Evolutionary conservation across 2,113 vertebrate genomes (phyloP).

Genomic region (Herpetotheres cachinnans): DNA sequence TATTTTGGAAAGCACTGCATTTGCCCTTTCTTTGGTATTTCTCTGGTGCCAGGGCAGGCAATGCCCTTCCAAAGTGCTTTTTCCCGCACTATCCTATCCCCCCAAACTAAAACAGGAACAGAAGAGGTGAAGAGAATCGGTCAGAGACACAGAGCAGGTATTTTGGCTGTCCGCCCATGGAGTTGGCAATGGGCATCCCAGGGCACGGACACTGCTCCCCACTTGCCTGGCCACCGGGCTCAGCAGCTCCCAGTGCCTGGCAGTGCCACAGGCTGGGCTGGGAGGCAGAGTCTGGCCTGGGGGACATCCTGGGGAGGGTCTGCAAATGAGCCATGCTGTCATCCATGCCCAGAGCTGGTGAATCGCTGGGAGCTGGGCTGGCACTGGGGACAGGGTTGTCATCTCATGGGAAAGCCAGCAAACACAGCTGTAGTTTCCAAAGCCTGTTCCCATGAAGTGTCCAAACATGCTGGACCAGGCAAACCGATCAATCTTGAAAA

Average conservation of each 20-base stretch:
- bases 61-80: not conserved
- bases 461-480: not conserved
- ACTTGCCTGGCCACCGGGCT: fast-evolving
- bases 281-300: not conserved
- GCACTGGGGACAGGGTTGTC: fast-evolving
- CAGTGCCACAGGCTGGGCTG: not conserved
- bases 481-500: not conserved
- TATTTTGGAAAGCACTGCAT: not conserved
- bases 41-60: not conserved
- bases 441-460: not conserved
- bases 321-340: not conserved
- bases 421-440: not conserved
- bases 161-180: fast-evolving
- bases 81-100: not conserved
- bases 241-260: not conserved
- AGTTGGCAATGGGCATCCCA: fast-evolving
- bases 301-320: too few species aligned
- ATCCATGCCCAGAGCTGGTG: not conserved
- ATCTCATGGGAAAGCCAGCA: not conserved
- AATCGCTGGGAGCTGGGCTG: not conserved
- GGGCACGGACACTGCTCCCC: fast-evolving
- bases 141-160: not conserved
- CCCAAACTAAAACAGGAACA: not conserved
- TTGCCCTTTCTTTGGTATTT: not conserved
- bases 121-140: not conserved